phyloP scores from a whole-genome alignment of 2,797 vertebrate species.

The Perodicticus potto region DNA sequence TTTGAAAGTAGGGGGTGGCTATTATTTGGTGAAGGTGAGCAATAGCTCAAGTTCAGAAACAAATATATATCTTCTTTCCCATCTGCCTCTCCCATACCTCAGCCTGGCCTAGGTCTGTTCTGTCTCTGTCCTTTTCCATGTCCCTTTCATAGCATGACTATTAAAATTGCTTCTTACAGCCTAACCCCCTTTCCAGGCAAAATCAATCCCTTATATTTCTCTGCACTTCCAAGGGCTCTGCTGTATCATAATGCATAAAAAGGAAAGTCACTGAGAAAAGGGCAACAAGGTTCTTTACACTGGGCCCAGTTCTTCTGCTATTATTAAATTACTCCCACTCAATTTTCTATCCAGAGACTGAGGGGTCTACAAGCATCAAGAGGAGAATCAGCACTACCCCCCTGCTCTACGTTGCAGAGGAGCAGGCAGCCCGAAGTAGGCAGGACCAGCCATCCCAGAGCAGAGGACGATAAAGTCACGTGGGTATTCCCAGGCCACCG shows the following conservation, averaged over 20 bases:
- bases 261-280: conserved; percentile 69
- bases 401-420: background rate
- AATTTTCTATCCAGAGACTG: conserved; percentile 60
- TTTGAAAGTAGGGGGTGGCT: background rate
- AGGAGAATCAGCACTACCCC: background rate
- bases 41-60: background rate
- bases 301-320: conserved; percentile 61
- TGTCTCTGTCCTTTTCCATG: background rate
- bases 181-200: conserved; percentile 1
- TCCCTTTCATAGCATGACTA: background rate
- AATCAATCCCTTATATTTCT: conserved; percentile 23
- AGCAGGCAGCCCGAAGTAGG: background rate
- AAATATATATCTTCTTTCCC: background rate
- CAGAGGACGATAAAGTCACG: background rate
- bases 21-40: background rate
- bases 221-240: background rate
- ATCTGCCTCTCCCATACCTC: background rate
- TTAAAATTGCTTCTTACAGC: background rate
- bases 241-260: conserved; percentile 9
- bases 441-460: background rate
- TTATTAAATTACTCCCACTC: conserved; percentile 63
- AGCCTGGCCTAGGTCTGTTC: background rate
- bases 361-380: background rate
- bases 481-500: background rate
- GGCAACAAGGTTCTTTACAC: conserved; percentile 54